phyloP scores from a whole-genome alignment of 1,140 invertebrate genomes.

The Piezodorus guildinii region DNA sequence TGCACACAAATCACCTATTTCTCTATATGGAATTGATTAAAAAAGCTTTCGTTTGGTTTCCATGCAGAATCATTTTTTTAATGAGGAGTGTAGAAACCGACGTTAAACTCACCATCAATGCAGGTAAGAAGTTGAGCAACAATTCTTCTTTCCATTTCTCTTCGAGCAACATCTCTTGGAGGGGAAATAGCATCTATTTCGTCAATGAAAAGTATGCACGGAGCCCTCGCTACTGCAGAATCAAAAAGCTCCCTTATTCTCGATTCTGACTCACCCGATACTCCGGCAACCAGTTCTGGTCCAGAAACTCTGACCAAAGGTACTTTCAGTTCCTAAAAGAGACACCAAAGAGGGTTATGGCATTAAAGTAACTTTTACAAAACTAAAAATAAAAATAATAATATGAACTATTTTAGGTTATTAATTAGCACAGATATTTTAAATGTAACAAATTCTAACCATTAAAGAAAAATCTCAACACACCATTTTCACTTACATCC shows the following conservation, averaged over 20 bases:
- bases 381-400: no score
- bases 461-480: no score
- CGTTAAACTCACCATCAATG: constrained; percentile 54
- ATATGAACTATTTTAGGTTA: no score
- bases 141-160: constrained; percentile 90
- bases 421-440: no score
- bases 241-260: constrained; percentile 85
- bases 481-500: no score
- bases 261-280: constrained; percentile 91
- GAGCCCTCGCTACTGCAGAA: constrained; percentile 56
- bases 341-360: constrained; percentile 16
- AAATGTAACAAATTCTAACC: no score
- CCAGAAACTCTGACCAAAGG: constrained; percentile 76
- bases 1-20: no score
- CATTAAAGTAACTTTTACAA: not conserved
- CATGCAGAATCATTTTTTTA: no score
- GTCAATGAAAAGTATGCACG: constrained; percentile 86
- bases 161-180: constrained; percentile 73
- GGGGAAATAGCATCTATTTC: constrained; percentile 85
- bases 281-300: constrained; percentile 84
- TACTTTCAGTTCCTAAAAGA: constrained; percentile 46
- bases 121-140: constrained; percentile 83
- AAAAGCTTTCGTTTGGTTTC: no score
- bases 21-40: no score
- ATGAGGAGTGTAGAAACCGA: no score